These are phyloP conservation scores for Lottia scabra DNA, from an alignment of 2,888 invertebrate species.

Conservation along the genomic window DNA sequence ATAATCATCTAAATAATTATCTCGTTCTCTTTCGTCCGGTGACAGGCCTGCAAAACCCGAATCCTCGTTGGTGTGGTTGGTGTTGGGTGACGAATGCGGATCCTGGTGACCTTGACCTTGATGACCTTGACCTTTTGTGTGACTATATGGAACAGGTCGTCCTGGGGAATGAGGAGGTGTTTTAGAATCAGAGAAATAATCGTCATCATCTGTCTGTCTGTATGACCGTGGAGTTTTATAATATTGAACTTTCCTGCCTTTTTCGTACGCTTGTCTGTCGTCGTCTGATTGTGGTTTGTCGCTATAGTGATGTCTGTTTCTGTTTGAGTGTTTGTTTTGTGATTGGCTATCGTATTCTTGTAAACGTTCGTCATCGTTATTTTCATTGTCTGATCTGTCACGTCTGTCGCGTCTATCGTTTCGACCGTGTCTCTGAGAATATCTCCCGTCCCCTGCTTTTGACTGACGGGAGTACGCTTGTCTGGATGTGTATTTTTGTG, in stretches of 20 bases:
- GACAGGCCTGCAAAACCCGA: conserved; percentile 56
- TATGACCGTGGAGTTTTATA: neutral
- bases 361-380: too few species aligned
- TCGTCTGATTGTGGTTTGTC: neutral
- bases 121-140: conserved; percentile 5
- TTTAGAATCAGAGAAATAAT: conserved; percentile 23
- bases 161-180: conserved; percentile 43
- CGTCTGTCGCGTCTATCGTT: too few species aligned
- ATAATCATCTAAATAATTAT: conserved; percentile 37
- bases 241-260: neutral
- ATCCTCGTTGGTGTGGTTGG: conserved; percentile 52
- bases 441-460: too few species aligned
- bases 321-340: neutral
- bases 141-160: conserved; percentile 2
- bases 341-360: too few species aligned
- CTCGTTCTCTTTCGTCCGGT: conserved; percentile 43
- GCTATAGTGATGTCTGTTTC: neutral
- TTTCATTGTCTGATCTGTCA: too few species aligned
- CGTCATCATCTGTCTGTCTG: conserved; percentile 4
- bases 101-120: conserved; percentile 16
- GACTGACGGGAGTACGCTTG: too few species aligned
- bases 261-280: neutral
- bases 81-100: conserved; percentile 33
- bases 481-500: too few species aligned
- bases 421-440: too few species aligned